phyloP scores from a whole-genome alignment of 2,113 vertebrate genomes.

The Furnarius figulus region DNA sequence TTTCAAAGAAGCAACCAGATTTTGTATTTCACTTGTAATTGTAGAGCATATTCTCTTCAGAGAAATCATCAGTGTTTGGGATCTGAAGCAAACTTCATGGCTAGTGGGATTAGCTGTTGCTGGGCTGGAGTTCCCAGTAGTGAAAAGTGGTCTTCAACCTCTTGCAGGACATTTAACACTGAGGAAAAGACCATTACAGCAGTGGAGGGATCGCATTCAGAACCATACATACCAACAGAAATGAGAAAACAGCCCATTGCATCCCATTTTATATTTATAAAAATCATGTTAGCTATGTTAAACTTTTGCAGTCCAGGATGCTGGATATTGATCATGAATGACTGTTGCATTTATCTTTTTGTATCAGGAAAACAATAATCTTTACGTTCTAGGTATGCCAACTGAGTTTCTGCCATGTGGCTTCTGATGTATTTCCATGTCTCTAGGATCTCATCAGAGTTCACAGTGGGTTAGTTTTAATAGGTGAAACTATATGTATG shows the following conservation, averaged over 20 bases:
- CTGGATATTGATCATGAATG: not conserved
- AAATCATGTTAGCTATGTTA: not conserved
- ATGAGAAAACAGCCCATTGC: not conserved
- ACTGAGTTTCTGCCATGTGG: not conserved
- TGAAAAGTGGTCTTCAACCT: not conserved
- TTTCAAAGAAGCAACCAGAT: accelerated
- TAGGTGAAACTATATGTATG: not conserved
- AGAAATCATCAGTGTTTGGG: not conserved
- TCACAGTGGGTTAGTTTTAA: not conserved
- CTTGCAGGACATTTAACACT: not conserved
- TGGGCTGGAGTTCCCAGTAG: not conserved
- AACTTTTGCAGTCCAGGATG: not conserved
- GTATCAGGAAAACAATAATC: not conserved
- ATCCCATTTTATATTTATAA: not conserved
- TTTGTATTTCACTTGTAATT: not conserved
- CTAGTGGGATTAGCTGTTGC: not conserved
- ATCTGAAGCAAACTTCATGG: not conserved
- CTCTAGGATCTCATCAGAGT: not conserved
- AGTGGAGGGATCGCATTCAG: not conserved
- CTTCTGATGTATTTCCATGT: not conserved
- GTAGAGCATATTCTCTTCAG: accelerated
- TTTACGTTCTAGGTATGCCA: not conserved
- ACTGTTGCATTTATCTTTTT: not conserved
- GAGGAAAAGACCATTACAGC: not conserved
- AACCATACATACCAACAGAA: not conserved